Evolutionary conservation across 2,113 vertebrate species (phyloP).

Genomic region (Meriones unguiculatus): DNA sequence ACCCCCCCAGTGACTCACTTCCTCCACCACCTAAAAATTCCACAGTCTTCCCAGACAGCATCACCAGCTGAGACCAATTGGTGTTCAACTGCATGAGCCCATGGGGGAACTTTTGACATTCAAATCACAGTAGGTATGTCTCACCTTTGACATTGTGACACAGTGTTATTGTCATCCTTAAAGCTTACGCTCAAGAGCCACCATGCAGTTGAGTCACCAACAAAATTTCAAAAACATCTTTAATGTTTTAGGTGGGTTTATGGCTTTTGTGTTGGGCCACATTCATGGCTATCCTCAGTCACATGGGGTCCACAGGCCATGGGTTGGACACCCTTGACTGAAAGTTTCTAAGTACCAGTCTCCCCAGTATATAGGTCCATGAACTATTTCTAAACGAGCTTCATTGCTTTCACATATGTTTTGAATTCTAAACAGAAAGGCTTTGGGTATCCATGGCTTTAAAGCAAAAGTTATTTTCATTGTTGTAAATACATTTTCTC

Average conservation of each 20-base stretch:
- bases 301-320: too few relatives aligned
- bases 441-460: background rate
- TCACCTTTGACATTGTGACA: background rate
- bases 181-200: background rate
- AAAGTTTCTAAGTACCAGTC: background rate
- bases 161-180: background rate
- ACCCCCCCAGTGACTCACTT: background rate
- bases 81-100: background rate
- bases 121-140: background rate
- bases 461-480: slow-evolving; percentile 40
- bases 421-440: slow-evolving; percentile 3
- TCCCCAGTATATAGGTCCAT: background rate
- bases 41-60: too few relatives aligned
- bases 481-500: background rate
- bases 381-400: background rate
- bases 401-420: background rate
- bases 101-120: background rate
- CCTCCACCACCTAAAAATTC: background rate
- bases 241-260: background rate
- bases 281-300: background rate
- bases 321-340: background rate
- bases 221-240: background rate
- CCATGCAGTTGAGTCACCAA: too few relatives aligned
- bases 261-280: background rate
- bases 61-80: background rate